A percentile compares a stretch with the other conserved stretches of the same genome.
phyloP scores from a whole-genome alignment of 2,113 vertebrate genomes.

The Bostrychus sinensis region DNA sequence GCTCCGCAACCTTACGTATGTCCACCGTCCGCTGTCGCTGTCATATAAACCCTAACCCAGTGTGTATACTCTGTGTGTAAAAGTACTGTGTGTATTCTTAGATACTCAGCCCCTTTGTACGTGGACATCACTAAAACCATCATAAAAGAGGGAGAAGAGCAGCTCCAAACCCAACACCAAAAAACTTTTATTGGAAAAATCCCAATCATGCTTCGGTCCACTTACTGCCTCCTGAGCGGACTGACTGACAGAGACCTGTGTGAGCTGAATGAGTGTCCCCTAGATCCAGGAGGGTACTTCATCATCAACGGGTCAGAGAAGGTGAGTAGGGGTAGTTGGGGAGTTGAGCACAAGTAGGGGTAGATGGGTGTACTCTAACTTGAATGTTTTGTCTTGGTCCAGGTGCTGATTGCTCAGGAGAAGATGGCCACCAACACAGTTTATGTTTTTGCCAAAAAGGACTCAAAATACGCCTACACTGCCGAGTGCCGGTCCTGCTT shows the following conservation, averaged over 20 bases:
- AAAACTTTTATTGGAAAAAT: conserved; percentile 99
- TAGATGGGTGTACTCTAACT: not conserved
- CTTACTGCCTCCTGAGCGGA: conserved; percentile 94
- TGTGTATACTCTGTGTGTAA: no score
- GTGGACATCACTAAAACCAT: conserved; percentile 99
- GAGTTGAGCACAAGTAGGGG: not conserved
- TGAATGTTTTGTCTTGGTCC: not conserved
- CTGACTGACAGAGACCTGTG: conserved; percentile 95
- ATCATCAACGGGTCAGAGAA: conserved; percentile 99
- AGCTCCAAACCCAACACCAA: conserved; percentile 96
- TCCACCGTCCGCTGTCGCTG: not conserved
- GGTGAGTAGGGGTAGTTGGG: conserved; percentile 68
- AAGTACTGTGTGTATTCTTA: conserved; percentile 45
- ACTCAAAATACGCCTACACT: conserved; percentile 98
- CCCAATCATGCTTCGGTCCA: conserved; percentile 98
- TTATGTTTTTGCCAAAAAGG: conserved; percentile 98
- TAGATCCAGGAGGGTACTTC: conserved; percentile 97
- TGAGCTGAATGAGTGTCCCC: conserved; percentile 95
- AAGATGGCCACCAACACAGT: conserved; percentile 99
- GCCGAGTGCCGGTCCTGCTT: conserved; percentile 96
- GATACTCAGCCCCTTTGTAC: conserved; percentile 96
- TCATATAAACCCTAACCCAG: no score
- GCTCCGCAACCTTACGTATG: conserved; percentile 94
- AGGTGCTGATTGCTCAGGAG: conserved; percentile 98
- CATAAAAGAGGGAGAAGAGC: conserved; percentile 97